Base-by-base conservation (phyloP, 1,140 invertebrate genomes). In the Plutomurus gul region DNA sequence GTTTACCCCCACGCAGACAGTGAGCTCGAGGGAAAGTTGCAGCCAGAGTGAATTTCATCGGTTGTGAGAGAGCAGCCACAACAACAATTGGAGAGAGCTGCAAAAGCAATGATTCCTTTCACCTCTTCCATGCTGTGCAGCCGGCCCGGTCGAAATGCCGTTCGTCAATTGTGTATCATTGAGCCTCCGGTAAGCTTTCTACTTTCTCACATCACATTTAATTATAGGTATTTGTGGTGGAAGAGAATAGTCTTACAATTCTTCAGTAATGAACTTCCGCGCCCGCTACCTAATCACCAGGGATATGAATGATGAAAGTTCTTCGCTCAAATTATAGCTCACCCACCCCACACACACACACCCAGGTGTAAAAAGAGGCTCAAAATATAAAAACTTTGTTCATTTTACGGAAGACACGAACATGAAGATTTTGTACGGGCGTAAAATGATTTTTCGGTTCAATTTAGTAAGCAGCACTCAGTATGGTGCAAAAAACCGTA, bases 111-210 rank as follows among this genome's bases (percentile, higher is more conserved):
- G 81, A 82, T 82, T 79, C 81, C 81, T 20, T 82, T 82, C 47
- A 81, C 77, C 39, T 82, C 81, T 13, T 82, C 81, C n/a, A 82
- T 82, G 77, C 76, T 79, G n/a, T 81, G 80, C 43, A 46, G 49
- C 71, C 74, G 76, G 27, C 60, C 73, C 27, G 77, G 77, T 75
- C 51, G 80, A 51, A 74, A 43, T 73, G 16, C 76, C 6, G 36
- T 72, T 75, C 80, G 56, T 40, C 81, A 79, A 33, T 18, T 78
- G 27, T 76, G 70, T 13, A 79, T 82, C 43, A 46, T 82, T 10
- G 81, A 79, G n/a, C 81, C 81, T 20, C 46, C 81, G 77, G 80
- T 81, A 81, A 81, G 80, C 13, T 18, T 22, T 7, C 27, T 43
- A 13, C 4, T 39, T 78, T n/a, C 73, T 70, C 37, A 20, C 70